Evolutionary conservation across 2,888 invertebrate genomes (phyloP), one percentile per base, ranked within the genome.

Genomic region (Dendrolimus houi): DNA sequence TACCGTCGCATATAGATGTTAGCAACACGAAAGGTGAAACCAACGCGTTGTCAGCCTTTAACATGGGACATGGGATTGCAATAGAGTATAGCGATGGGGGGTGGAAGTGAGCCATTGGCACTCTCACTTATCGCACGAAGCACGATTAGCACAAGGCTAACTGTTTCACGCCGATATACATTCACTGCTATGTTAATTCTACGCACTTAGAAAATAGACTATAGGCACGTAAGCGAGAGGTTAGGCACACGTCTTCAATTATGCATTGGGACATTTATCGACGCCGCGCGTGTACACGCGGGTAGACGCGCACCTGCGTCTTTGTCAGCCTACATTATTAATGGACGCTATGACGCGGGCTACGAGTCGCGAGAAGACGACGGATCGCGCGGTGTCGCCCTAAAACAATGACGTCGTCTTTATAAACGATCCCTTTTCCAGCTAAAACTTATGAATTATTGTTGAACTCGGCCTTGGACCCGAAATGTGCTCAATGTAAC

Each of bases 261-360:
- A 89, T 89, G 88, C 85, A 88, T 77, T 75, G 76, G 67, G 74
- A 70, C 85, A 86, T 86, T 87, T 88, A 87, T 84, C 79, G 79
- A 75, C 69, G 74, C 65, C 67, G 70, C 64, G 68, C 67, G 70
- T 60, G 60, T 60, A 60, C 52, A 17, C 40, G 52, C 78, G 78
- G 75, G 69, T 74, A 65, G 68, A 64, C 68, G 68, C 74, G 74
- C 88, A 89, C 87, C 88, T 88, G 88, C 77, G 81, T 72, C 86
- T 71, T 79, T 82, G 85, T 85, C 87, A 80, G 81, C 76, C 78
- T 87, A 75, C 81, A 86, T 87, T 87, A 89, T 87, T 87, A 87
- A 89, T 87, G 87, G 79, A 68, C 63, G 65, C n/a, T 13, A 40
- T 12, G 52, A 55, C 55, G 60, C 59, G 57, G 60, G 59, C 60